These are phyloP conservation scores for Calyptomena viridis DNA, from an alignment of 2,113 vertebrate genomes.

Conservation along the genomic window DNA sequence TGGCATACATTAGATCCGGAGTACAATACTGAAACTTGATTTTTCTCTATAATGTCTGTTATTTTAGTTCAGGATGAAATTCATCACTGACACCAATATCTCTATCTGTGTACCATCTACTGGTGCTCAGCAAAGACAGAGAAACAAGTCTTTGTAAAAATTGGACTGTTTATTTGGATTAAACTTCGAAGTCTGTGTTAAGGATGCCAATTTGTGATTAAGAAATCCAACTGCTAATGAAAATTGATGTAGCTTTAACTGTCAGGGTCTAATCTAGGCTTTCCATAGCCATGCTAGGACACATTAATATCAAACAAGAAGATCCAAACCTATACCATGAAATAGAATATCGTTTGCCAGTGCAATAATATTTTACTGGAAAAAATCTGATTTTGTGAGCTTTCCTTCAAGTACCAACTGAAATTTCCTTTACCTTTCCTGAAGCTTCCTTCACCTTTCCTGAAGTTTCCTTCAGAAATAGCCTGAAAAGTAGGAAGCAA, in stretches of 20 bases:
- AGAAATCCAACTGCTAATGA: background rate
- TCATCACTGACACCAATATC: background rate
- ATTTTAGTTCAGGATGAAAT: background rate
- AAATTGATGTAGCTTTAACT: background rate
- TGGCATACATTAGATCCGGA: background rate
- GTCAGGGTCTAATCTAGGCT: background rate
- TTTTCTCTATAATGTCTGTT: background rate
- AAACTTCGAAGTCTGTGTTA: background rate
- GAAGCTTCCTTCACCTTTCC: background rate
- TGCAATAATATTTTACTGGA: background rate
- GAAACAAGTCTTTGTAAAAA: background rate
- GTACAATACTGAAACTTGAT: background rate
- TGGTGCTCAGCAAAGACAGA: background rate
- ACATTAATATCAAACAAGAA: background rate
- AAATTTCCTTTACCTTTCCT: background rate
- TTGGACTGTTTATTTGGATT: background rate
- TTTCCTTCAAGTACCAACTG: background rate
- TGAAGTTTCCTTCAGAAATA: background rate
- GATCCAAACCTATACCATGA: background rate
- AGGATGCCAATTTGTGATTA: background rate
- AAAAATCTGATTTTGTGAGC: background rate
- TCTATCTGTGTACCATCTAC: background rate
- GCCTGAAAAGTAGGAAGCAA: background rate
- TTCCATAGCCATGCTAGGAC: background rate
- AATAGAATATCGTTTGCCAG: background rate